Base-by-base conservation (phyloP, 2,113 vertebrate species). In the Tetrax tetrax region DNA sequence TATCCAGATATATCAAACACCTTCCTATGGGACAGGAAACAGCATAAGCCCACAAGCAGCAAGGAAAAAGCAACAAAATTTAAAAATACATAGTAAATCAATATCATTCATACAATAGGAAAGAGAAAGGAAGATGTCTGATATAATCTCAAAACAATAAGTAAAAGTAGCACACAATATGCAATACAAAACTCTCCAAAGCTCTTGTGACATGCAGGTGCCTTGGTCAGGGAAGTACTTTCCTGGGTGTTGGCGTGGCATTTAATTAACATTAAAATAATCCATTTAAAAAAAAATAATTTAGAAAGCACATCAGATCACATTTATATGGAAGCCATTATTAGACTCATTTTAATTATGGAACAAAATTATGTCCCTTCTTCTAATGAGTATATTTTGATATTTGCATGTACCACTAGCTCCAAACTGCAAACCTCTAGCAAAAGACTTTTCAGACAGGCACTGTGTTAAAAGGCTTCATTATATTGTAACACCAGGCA, bases 231-330 rank as follows among this genome's bases (percentile, higher is more conserved):
- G 47, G 41, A 53, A 60, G 45, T 25, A 29, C 64, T 79, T 93
- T 82, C 60, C 80, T 86, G 74, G 43, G 48, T 91, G 61, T 43
- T 48, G 61, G 56, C 28, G 72, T 84, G 28, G 45, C 48, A 24
- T 89, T 93, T 93, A 64, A 93, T 69, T 91, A 95, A 79, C 7
- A 10, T 56, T 79, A 89, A 35, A 87, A 81, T 63, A 66, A 50
- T 16, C 6, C 10, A 6, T 0, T 77, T 77, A 43, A 38, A 4
- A 14, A 41, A 41, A 77, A 70, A 48, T 37, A 12, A 85, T 79
- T 79, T 10, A 6, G 50, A 95, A 83, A 78, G 48, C 76, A 61
- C 47, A 48, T 48, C n/a, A 76, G 77, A 79, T 64, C 51, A 47
- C 22, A 87, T 76, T 92, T 83, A 75, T 81, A 75, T 81, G 17